Evolutionary conservation across 1,140 invertebrate species (phyloP), one percentile per base, ranked within the genome.

Genomic region (Drosophila athabasca): DNA sequence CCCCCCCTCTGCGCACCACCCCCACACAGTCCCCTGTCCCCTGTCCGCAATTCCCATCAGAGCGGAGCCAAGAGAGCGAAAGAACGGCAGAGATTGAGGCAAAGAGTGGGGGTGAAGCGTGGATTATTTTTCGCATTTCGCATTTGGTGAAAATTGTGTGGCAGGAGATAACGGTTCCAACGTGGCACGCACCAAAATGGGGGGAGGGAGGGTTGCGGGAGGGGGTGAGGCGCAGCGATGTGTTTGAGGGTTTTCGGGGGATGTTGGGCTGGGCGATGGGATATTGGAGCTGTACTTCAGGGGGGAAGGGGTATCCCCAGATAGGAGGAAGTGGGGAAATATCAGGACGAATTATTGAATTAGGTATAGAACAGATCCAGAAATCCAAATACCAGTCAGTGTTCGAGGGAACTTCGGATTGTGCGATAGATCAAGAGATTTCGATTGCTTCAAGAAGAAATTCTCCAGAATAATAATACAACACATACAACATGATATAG

Each of bases 81-180:
- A 45, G 24, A 29, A 9, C 9, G 11, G n/a, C 3, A 46, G 26
- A n/a, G 15, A 44, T 15, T 13, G n/a, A 26, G 22, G 24, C 3
- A 57, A 15, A 29, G 24, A 5, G 35, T 4, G 35, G 4, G 35
- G 11, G 35, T 39, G 11, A 39, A 39, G 9, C 26, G 49, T 50
- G 66, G 59, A 70, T 77, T 76, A 61, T 76, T 76, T 76, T 76
- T 54, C 55, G 55, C 43, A 75, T 60, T 75, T 75, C 70, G 57
- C 55, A 76, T 76, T 76, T 76, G 65, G 65, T 64, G 65, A 77
- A 76, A 76, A 77, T 77, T 76, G 59, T 77, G 73, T 62, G 73
- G 64, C 73, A 62, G 53, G 29, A 77, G 74, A 77, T 77, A 77
- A 77, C 65, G 45, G 11, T 39, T 11, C 35, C 11, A 11, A 49